Evolutionary conservation across 2,797 vertebrate genomes (phyloP).

Genomic region (Myoxocephalus aenaeus): DNA sequence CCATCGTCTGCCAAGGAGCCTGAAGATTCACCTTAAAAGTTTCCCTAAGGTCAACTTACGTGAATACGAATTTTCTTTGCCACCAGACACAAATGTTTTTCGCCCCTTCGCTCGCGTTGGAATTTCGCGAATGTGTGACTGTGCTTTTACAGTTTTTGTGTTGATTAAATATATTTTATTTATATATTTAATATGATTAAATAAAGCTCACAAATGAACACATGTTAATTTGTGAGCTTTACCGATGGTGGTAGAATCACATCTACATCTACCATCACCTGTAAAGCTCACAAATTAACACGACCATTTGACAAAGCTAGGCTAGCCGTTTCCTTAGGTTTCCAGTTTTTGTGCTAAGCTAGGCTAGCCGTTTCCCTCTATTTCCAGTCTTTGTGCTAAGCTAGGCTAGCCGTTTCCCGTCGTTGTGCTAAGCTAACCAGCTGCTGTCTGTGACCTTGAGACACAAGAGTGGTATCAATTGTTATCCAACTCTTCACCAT

Average conservation of each 20-base stretch:
- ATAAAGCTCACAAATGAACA: too few species aligned
- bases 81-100: neutral
- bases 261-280: too few species aligned
- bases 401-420: too few species aligned
- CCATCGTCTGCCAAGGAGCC: neutral
- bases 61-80: too few species aligned
- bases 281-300: too few species aligned
- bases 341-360: neutral
- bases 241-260: neutral
- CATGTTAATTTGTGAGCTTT: neutral
- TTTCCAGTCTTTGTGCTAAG: too few species aligned
- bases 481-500: neutral
- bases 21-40: neutral
- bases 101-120: neutral
- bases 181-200: too few species aligned
- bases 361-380: too few species aligned
- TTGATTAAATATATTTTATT: neutral
- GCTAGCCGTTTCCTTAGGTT: neutral
- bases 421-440: neutral
- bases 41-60: neutral
- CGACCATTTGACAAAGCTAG: neutral
- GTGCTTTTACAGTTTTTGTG: neutral
- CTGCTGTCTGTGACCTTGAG: neutral
- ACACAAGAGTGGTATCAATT: neutral
- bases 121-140: neutral